A percentile compares a stretch with the other conserved stretches of the same genome.
These are phyloP conservation scores for Cyclophora punctaria DNA, from an alignment of 2,888 invertebrate species.

Conservation along the genomic window DNA sequence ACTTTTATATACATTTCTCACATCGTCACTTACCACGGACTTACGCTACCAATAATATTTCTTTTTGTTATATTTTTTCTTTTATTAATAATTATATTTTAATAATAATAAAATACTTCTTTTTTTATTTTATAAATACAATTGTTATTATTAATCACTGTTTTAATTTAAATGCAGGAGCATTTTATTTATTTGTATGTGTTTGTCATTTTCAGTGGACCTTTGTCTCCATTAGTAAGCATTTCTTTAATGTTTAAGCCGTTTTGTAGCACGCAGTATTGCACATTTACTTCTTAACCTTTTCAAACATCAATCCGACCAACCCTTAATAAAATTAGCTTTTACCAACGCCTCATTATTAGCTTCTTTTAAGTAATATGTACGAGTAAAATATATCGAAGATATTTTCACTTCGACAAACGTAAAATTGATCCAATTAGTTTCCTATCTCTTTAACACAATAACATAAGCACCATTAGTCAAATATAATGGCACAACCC, in stretches of 20 bases:
- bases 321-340: background rate
- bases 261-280: no score
- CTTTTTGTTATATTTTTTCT: conserved; percentile 32
- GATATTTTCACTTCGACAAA: no score
- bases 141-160: conserved; percentile 24
- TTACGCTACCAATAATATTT: conserved; percentile 29
- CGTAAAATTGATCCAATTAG: no score
- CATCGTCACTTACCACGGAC: conserved; percentile 32
- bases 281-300: conserved; percentile 6
- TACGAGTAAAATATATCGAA: no score
- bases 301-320: background rate
- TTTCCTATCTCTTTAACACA: no score
- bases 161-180: conserved; percentile 10
- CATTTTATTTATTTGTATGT: conserved; percentile 1
- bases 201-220: background rate
- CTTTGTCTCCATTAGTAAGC: conserved; percentile 7
- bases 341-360: no score
- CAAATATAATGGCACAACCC: no score
- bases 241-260: background rate
- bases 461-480: no score
- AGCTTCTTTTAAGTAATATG: no score
- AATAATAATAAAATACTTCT: conserved; percentile 32
- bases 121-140: conserved; percentile 20
- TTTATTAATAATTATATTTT: conserved; percentile 29
- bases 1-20: conserved; percentile 14